Evolutionary conservation across 2,797 vertebrate genomes (phyloP).

Genomic region (Heterohyrax brucei): DNA sequence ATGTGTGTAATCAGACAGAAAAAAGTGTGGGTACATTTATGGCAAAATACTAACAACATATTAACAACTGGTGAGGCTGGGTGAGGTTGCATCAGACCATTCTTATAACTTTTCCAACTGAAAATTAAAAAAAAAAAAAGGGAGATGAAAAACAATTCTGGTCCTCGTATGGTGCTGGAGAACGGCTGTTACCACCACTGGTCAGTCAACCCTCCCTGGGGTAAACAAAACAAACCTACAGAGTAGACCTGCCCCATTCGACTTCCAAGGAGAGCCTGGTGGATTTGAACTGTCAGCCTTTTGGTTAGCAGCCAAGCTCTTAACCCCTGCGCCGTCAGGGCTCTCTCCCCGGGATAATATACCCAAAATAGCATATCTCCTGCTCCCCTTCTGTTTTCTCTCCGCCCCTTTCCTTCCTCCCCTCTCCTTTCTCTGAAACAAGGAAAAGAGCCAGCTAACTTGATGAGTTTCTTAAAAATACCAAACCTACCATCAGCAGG

Average conservation of each 20-base stretch:
- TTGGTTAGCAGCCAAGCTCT: too few relatives aligned
- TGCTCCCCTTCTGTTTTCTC: too few relatives aligned
- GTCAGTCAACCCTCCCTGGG: background rate
- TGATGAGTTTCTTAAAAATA: constrained; percentile 41
- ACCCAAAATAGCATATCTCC: constrained; percentile 31
- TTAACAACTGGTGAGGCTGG: background rate
- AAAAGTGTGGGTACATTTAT: background rate
- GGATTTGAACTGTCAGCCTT: too few relatives aligned
- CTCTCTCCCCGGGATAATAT: background rate
- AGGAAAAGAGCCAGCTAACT: background rate
- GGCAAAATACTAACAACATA: background rate
- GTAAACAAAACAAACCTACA: too few relatives aligned
- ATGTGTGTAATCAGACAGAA: background rate
- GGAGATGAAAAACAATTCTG: background rate
- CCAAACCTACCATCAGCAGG: background rate
- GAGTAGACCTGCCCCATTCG: too few relatives aligned
- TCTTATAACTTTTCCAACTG: constrained; percentile 31
- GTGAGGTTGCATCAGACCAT: background rate
- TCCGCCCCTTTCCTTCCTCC: background rate
- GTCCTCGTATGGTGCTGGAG: background rate
- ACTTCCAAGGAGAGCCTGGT: too few relatives aligned
- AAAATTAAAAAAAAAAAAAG: constrained; percentile 52
- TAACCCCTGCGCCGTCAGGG: too few relatives aligned
- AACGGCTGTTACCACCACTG: background rate
- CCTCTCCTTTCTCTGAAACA: background rate